phyloP scores from a whole-genome alignment of 1,140 invertebrate species.

The Chymomyza costata region DNA sequence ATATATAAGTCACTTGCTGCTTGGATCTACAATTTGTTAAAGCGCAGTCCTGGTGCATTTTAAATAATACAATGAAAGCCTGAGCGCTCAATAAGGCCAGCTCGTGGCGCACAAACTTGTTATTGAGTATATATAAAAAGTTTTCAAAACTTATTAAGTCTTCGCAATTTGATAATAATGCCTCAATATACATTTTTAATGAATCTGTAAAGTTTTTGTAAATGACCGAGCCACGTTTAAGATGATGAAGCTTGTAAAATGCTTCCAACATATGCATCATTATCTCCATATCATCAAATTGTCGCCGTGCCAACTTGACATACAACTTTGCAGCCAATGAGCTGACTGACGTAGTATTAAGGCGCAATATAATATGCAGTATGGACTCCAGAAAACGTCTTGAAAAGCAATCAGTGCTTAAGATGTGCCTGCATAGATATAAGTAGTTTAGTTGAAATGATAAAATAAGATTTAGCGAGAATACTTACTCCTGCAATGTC shows the following conservation, averaged over 20 bases:
- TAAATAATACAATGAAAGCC: constrained; percentile 25
- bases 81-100: constrained; percentile 38
- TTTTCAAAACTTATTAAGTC: constrained; percentile 18
- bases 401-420: constrained; percentile 36
- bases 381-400: constrained; percentile 35
- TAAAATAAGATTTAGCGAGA: no score
- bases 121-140: constrained; percentile 16
- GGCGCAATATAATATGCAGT: constrained; percentile 29
- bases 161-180: constrained; percentile 18
- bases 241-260: constrained; percentile 23
- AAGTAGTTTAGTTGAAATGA: no score
- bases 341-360: background rate
- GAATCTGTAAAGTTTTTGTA: constrained; percentile 15
- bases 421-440: constrained; percentile 21
- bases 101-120: constrained; percentile 16
- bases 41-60: constrained; percentile 20
- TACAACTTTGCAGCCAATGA: constrained; percentile 35
- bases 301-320: constrained; percentile 32
- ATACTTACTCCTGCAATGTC: constrained; percentile 31
- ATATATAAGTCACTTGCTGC: no score
- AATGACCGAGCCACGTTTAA: background rate
- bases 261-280: constrained; percentile 41
- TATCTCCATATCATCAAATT: constrained; percentile 23
- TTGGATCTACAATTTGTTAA: constrained; percentile 12
- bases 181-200: constrained; percentile 20